phyloP scores from a whole-genome alignment of 2,888 invertebrate species.

The Drosophila greeni region DNA sequence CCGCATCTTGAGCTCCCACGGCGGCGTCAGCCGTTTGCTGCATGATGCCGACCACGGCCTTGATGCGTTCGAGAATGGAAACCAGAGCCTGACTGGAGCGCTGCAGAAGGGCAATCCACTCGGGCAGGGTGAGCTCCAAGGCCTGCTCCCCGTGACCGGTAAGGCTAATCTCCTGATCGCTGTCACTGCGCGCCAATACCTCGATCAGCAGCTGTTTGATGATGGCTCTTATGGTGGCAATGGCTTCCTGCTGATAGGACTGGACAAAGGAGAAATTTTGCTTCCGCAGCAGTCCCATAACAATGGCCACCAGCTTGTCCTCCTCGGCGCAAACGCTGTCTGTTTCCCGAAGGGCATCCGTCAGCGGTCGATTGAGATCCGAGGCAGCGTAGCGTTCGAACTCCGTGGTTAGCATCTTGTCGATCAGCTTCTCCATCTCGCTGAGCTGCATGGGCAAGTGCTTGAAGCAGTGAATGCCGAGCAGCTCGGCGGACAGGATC shows the following conservation, averaged over 20 bases:
- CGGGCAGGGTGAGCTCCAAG: conserved; percentile 82
- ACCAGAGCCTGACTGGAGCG: conserved; percentile 84
- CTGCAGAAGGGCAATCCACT: conserved; percentile 85
- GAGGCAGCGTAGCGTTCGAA: conserved; percentile 94
- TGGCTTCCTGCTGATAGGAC: conserved; percentile 91
- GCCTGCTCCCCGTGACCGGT: conserved; percentile 80
- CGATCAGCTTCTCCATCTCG: conserved; percentile 96
- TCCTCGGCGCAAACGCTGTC: conserved; percentile 80
- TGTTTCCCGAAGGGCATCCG: conserved; percentile 73
- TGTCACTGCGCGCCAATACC: conserved; percentile 80
- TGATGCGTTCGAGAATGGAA: conserved; percentile 86
- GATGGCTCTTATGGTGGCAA: conserved; percentile 91
- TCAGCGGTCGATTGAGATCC: conserved; percentile 91
- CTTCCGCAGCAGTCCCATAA: conserved; percentile 92
- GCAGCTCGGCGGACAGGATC: conserved; percentile 91
- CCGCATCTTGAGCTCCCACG: conserved; percentile 74
- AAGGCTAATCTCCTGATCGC: conserved; percentile 81
- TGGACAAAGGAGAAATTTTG: conserved; percentile 93
- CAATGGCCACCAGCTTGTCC: conserved; percentile 91
- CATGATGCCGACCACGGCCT: conserved; percentile 87
- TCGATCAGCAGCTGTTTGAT: conserved; percentile 94
- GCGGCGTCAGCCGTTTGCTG: conserved; percentile 82
- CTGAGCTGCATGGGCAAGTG: conserved; percentile 96
- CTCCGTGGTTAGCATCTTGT: conserved; percentile 97
- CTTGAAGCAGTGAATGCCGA: conserved; percentile 95